These are phyloP conservation scores for Suillia variegata DNA, from an alignment of 2,888 invertebrate species.

Conservation along the genomic window DNA sequence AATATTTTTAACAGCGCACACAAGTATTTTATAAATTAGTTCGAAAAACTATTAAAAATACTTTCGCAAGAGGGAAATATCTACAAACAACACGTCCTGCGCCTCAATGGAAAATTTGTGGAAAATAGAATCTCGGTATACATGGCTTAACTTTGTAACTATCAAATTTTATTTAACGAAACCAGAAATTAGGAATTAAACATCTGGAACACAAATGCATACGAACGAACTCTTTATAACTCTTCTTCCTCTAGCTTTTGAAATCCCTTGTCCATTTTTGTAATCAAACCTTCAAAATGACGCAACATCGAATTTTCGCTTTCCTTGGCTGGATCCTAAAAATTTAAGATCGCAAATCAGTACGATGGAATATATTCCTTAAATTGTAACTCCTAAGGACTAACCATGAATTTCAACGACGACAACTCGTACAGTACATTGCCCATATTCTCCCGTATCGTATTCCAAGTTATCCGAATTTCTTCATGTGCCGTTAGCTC, in stretches of 20 bases:
- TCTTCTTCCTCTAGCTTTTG: background rate
- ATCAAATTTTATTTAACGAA: no score
- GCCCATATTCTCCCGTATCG: constrained; percentile 93
- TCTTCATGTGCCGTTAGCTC: constrained; percentile 96
- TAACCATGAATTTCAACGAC: constrained; percentile 90
- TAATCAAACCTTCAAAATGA: no score
- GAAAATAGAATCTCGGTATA: no score
- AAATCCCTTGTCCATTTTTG: background rate
- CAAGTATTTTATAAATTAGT: constrained; percentile 5
- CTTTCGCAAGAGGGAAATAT: no score
- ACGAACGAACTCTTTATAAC: no score
- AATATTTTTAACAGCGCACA: constrained; percentile 11
- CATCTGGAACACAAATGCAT: no score
- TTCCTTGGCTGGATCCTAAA: background rate
- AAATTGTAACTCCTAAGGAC: background rate
- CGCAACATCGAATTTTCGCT: no score
- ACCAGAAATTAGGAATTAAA: no score
- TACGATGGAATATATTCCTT: background rate
- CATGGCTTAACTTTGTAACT: no score
- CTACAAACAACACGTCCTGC: no score
- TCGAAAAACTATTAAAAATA: no score
- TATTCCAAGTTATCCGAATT: constrained; percentile 96
- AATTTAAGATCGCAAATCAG: background rate
- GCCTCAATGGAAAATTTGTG: no score
- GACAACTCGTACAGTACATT: constrained; percentile 93